These are phyloP conservation scores for Tipula lateralis DNA, from an alignment of 2,888 invertebrate genomes.

Conservation along the genomic window DNA sequence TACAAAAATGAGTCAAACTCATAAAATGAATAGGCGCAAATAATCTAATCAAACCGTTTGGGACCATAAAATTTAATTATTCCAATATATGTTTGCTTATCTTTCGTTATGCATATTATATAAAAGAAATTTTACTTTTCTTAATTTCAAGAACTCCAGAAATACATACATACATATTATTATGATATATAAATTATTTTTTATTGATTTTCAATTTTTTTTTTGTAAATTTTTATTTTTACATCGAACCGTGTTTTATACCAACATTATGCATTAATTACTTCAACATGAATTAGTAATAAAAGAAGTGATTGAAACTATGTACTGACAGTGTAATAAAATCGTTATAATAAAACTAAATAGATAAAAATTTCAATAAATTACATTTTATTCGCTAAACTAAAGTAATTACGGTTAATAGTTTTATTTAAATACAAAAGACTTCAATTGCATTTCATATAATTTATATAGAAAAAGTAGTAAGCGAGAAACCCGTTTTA, in stretches of 20 bases:
- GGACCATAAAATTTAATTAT: not conserved
- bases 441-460: not conserved
- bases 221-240: constrained; percentile 13
- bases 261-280: not conserved
- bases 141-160: not conserved
- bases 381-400: not conserved
- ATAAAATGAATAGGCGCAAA: not conserved
- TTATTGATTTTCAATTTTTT: not conserved
- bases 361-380: not conserved
- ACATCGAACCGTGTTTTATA: not conserved
- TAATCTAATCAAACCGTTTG: not conserved
- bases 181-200: not conserved
- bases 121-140: not conserved
- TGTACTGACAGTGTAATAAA: not conserved
- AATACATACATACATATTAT: not conserved
- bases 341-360: not conserved
- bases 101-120: not conserved
- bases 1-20: no score
- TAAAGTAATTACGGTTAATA: not conserved
- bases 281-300: not conserved
- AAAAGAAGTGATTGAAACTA: not conserved
- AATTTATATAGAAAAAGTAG: not conserved
- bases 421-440: not conserved
- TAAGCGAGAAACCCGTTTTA: not conserved
- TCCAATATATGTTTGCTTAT: not conserved